A percentile compares a stretch with the other conserved stretches of the same genome.
Conservation (phyloP, 2,888 invertebrate genomes). For the Aleiodes testaceus region DNA sequence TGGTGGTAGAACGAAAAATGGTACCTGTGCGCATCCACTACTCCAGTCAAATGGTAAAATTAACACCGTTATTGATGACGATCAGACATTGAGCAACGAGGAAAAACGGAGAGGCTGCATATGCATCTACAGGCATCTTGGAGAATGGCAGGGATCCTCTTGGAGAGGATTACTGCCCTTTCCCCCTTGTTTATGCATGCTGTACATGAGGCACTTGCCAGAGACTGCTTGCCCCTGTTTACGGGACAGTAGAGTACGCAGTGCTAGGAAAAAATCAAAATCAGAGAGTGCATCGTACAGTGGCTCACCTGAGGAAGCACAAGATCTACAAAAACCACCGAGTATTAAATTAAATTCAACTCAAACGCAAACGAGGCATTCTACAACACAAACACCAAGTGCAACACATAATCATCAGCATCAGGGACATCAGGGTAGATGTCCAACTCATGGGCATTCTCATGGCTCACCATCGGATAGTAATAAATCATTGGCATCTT, state of each 20-base stretch:
- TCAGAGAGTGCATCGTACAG: constrained; percentile 1
- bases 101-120: constrained; percentile 27
- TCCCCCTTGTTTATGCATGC: constrained; percentile 66
- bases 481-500: constrained; percentile 56
- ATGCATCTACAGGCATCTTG: constrained; percentile 34
- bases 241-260: constrained; percentile 51
- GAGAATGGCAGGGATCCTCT: constrained; percentile 36
- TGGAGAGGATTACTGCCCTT: constrained; percentile 35
- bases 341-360: constrained; percentile 16
- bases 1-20: constrained; percentile 33
- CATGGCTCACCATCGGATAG: constrained; percentile 61
- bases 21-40: constrained; percentile 39
- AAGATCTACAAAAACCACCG: not conserved
- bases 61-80: not conserved
- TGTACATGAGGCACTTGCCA: constrained; percentile 61
- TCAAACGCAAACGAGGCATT: constrained; percentile 65
- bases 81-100: not conserved
- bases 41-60: constrained; percentile 29
- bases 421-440: constrained; percentile 61
- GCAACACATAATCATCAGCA: constrained; percentile 60
- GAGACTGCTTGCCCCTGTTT: constrained; percentile 62
- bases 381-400: constrained; percentile 68
- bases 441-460: constrained; percentile 62
- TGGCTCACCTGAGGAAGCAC: not conserved
- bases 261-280: constrained; percentile 21